These are phyloP conservation scores for Sesamia nonagrioides DNA, from an alignment of 1,140 invertebrate species.

Conservation along the genomic window DNA sequence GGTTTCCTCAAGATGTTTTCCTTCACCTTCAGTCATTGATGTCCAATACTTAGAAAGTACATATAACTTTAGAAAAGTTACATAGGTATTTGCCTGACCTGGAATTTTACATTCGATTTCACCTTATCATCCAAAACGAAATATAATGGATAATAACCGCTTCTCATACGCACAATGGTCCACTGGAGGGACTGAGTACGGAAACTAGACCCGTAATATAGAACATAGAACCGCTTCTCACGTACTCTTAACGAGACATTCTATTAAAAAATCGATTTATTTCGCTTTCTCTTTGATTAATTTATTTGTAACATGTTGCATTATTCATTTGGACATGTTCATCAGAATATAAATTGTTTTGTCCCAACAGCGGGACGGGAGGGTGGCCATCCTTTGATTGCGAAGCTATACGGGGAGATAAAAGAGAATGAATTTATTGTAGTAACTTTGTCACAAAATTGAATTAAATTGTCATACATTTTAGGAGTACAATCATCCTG, in stretches of 20 bases:
- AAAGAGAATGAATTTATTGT: not conserved
- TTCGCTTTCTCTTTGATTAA: slow-evolving; percentile 45
- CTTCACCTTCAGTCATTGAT: too few species aligned
- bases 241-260: slow-evolving; percentile 3
- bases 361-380: slow-evolving; percentile 6
- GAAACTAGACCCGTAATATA: too few species aligned
- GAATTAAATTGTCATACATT: too few species aligned
- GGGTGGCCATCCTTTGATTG: not conserved
- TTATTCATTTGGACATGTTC: slow-evolving; percentile 47
- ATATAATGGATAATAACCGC: not conserved
- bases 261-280: slow-evolving; percentile 32
- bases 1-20: too few species aligned
- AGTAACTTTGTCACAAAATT: not conserved
- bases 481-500: too few species aligned
- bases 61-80: too few species aligned
- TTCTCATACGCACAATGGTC: too few species aligned
- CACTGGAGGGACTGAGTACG: too few species aligned
- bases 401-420: not conserved
- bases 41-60: too few species aligned
- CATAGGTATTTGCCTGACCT: too few species aligned
- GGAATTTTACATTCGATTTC: too few species aligned
- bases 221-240: not conserved
- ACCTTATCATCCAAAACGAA: too few species aligned
- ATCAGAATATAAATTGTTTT: slow-evolving; percentile 46
- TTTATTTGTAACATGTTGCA: slow-evolving; percentile 45